Conservation (phyloP, 2,888 invertebrate genomes). For the Hetaerina titia region DNA sequence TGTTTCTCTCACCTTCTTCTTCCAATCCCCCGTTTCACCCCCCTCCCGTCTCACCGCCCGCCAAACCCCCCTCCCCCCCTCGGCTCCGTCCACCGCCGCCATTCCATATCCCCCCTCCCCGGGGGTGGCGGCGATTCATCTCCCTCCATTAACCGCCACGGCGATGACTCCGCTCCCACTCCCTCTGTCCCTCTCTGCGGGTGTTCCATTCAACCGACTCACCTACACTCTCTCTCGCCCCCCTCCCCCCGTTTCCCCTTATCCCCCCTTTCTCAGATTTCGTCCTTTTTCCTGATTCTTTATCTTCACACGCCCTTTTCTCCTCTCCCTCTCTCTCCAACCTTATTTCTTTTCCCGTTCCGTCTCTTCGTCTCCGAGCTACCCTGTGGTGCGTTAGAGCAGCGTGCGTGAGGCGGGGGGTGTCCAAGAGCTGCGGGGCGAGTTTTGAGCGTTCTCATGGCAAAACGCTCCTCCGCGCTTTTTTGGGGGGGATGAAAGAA, state of each 20-base stretch:
- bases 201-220: slow-evolving; percentile 48
- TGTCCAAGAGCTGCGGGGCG: too few species aligned
- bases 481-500: too few species aligned
- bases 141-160: slow-evolving; percentile 33
- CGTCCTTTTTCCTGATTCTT: slow-evolving; percentile 6
- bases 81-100: neutral
- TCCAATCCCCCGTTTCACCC: neutral
- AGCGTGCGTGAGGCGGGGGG: too few species aligned
- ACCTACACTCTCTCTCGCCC: neutral
- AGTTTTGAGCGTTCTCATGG: too few species aligned
- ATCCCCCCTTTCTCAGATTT: neutral
- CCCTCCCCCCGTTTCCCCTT: neutral
- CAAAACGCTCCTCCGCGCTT: too few species aligned
- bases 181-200: neutral
- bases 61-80: neutral
- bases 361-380: neutral
- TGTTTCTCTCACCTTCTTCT: neutral
- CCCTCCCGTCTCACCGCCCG: too few species aligned
- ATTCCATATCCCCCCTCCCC: neutral
- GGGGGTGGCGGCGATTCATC: slow-evolving; percentile 40
- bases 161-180: slow-evolving; percentile 8
- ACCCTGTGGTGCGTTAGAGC: too few species aligned
- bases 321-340: neutral
- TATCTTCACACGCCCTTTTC: neutral
- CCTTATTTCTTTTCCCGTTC: neutral